Base-by-base conservation (phyloP, 2,113 vertebrate species). In the Prunella himalayana region DNA sequence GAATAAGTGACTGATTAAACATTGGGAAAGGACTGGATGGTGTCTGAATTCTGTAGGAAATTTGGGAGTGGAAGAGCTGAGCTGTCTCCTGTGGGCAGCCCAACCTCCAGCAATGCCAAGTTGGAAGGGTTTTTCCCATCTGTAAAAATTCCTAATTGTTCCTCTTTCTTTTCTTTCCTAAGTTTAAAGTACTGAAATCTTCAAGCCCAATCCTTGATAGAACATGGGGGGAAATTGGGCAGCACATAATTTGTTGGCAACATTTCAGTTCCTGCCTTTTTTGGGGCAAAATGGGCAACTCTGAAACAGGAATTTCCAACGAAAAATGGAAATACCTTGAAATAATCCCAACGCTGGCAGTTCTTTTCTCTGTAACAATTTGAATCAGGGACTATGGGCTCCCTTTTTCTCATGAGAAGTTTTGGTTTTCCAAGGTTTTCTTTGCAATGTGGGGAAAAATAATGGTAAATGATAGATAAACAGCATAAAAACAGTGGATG, bases 211-310 rank as follows among this genome's bases (percentile, higher is more conserved):
- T 10, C 19, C 20, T 42, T 19, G 50, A 27, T 17, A 68, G 44
- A 78, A 45, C 11, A 15, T 1, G 2, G 22, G 50, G 70, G 15
- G 11, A 65, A 78, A 66, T 66, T 0, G 28, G 37, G 45, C 44
- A 37, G 69, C 21, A 9, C 5, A 2, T 8, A 0, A 0, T 16
- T 13, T 22, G 2, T 2, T 30, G 33, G 20, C 8, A 15, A 10
- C 15, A 3, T 82, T 71, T 59, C 54, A 13, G 13, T 35, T 73
- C 64, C 15, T n/a, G 35, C 9, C 4, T 19, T 79, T 85, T 30
- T 30, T 4, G 8, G 3, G 45, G 45, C 33, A n/a, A 80, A 68
- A 80, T 3, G 13, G 47, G 28, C 45, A 27, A 11, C 3, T 41
- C n/a, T 19, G n/a, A 24, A 61, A 30, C 1, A 5, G 59, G n/a